phyloP scores from a whole-genome alignment of 2,113 vertebrate species.

The Centropus bengalensis region DNA sequence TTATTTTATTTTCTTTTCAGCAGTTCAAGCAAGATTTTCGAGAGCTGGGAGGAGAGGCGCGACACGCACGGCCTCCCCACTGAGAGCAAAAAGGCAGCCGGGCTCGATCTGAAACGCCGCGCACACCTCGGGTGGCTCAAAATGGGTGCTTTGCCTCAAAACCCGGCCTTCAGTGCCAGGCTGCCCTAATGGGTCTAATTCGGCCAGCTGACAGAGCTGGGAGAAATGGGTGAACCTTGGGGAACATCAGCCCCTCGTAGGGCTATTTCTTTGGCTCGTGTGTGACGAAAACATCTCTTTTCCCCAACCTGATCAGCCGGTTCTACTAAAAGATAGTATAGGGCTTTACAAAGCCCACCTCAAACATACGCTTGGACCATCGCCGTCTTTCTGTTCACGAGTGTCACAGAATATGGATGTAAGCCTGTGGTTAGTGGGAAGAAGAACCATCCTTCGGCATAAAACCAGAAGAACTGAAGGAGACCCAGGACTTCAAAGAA shows the following conservation, averaged over 20 bases:
- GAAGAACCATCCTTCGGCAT: not conserved
- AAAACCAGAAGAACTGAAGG: not conserved
- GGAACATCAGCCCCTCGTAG: not conserved
- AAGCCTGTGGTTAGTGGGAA: not conserved
- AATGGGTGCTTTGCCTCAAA: not conserved
- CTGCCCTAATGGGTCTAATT: not conserved
- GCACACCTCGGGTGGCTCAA: not conserved
- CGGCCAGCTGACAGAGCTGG: not conserved
- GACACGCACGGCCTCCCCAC: not conserved
- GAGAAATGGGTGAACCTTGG: not conserved
- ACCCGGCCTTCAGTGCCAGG: not conserved
- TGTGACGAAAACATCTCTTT: not conserved
- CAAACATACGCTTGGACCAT: not conserved
- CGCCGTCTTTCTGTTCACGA: not conserved
- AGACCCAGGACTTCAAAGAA: not conserved
- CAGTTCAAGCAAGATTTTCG: not conserved
- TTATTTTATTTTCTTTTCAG: not conserved
- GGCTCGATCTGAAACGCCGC: not conserved
- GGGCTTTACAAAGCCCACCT: not conserved
- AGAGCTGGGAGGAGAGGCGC: not conserved
- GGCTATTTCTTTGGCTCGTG: not conserved
- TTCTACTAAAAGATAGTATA: not conserved
- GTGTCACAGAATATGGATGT: not conserved
- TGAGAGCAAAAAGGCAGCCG: not conserved
- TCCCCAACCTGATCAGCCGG: not conserved